Base-by-base conservation (phyloP, 64 coral and sea anemone genomes). In the Acropora yongei region DNA sequence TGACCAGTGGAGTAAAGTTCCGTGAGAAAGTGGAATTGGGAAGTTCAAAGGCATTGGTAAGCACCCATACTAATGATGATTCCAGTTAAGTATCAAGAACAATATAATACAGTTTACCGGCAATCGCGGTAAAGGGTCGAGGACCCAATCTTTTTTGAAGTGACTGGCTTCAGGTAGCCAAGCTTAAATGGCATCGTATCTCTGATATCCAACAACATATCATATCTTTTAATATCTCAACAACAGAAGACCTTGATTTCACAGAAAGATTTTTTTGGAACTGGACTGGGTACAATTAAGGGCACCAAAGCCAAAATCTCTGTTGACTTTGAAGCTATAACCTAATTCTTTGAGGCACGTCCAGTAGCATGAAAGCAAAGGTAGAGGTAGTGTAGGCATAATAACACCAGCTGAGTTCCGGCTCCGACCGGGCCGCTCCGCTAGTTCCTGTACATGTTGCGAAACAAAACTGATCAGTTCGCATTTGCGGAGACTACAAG, bases 281-380 rank as follows among this genome's bases (percentile, higher is more conserved):
- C 87, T 3, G 91, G 77, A 87, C 91, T 93, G 55, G 83, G 91
- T 49, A 80, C 58, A 68, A 44, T 88, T 17, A 93, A 88, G 20
- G 74, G 91, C 74, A 80, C 61, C 49, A 53, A 46, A 58, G 75
- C 75, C 60, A 86, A 88, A 14, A 87, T 81, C 60, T 72, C 87
- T n/a, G n/a, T n/a, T n/a, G n/a, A n/a, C n/a, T n/a, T n/a, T n/a
- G n/a, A n/a, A n/a, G n/a, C n/a, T n/a, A n/a, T n/a, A n/a, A n/a
- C n/a, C n/a, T n/a, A n/a, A n/a, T n/a, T n/a, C n/a, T n/a, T n/a
- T n/a, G n/a, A n/a, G n/a, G n/a, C n/a, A n/a, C n/a, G n/a, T n/a
- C n/a, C n/a, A n/a, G n/a, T n/a, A n/a, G n/a, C n/a, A n/a, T n/a
- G n/a, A n/a, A n/a, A n/a, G n/a, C n/a, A n/a, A n/a, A n/a, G n/a